Evolutionary conservation across 2,797 vertebrate genomes (phyloP).

Genomic region (Siniperca scherzeri): DNA sequence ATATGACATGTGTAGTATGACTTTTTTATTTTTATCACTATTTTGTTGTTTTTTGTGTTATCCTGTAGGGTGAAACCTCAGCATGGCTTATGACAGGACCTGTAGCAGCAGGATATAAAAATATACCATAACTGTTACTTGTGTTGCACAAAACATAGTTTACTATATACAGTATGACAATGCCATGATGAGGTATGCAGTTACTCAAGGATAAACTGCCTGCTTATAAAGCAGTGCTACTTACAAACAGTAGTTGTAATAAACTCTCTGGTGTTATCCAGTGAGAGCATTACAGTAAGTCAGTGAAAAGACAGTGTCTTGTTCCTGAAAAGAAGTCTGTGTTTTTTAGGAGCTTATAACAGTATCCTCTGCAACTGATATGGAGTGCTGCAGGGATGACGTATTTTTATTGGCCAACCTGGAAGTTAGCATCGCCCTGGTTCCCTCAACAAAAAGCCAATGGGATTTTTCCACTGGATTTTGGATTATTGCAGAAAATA

Average conservation of each 20-base stretch:
- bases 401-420: too few species aligned
- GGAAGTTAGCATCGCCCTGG: too few species aligned
- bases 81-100: background rate
- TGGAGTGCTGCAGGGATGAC: too few species aligned
- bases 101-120: background rate
- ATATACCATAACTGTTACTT: constrained; percentile 3
- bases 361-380: constrained; percentile 6
- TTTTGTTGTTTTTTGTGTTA: background rate
- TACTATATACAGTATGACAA: constrained; percentile 15
- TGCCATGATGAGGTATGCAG: constrained; percentile 49
- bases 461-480: too few species aligned
- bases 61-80: background rate
- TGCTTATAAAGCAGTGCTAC: constrained; percentile 38
- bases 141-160: background rate
- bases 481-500: too few species aligned
- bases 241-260: constrained; percentile 52
- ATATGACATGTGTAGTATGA: background rate
- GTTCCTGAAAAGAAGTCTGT: background rate
- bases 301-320: background rate
- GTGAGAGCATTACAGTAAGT: constrained; percentile 8
- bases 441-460: too few species aligned
- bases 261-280: constrained; percentile 52
- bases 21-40: background rate
- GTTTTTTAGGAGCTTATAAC: constrained; percentile 2
- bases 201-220: constrained; percentile 64